Evolutionary conservation across 2,113 vertebrate species (phyloP).

Genomic region (Mionectes macconnelli): DNA sequence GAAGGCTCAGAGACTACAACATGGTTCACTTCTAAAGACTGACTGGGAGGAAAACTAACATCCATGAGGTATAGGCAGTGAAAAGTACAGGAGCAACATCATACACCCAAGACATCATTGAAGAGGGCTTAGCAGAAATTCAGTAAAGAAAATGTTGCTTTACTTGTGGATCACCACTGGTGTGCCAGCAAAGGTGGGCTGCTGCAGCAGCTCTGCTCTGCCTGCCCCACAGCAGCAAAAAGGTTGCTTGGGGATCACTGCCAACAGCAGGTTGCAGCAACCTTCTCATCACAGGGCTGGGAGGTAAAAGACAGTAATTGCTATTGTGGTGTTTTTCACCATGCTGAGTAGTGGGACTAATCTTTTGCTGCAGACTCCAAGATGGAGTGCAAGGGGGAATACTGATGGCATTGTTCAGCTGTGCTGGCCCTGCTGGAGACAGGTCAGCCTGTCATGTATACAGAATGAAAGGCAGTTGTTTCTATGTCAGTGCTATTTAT

Average conservation of each 20-base stretch:
- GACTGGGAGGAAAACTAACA: not conserved
- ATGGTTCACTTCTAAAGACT: not conserved
- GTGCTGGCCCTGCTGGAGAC: not conserved
- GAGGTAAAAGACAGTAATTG: not conserved
- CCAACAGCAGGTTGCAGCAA: not conserved
- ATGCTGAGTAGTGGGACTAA: not conserved
- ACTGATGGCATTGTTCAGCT: not conserved
- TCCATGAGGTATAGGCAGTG: not conserved
- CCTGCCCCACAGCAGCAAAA: not conserved
- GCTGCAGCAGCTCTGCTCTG: not conserved
- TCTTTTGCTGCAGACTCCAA: not conserved
- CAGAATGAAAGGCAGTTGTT: not conserved
- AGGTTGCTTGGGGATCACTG: not conserved
- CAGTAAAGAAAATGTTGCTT: not conserved
- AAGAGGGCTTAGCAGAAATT: not conserved
- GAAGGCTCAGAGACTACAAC: not conserved
- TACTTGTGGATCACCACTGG: not conserved
- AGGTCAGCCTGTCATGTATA: not conserved
- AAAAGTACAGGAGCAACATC: not conserved
- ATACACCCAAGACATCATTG: not conserved
- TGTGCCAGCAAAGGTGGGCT: not conserved
- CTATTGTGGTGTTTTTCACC: accelerated
- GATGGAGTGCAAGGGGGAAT: not conserved
- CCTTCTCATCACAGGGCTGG: accelerated
- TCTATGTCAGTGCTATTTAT: not conserved